phyloP scores from a whole-genome alignment of 2,888 invertebrate genomes.

The Deilephila porcellus region DNA sequence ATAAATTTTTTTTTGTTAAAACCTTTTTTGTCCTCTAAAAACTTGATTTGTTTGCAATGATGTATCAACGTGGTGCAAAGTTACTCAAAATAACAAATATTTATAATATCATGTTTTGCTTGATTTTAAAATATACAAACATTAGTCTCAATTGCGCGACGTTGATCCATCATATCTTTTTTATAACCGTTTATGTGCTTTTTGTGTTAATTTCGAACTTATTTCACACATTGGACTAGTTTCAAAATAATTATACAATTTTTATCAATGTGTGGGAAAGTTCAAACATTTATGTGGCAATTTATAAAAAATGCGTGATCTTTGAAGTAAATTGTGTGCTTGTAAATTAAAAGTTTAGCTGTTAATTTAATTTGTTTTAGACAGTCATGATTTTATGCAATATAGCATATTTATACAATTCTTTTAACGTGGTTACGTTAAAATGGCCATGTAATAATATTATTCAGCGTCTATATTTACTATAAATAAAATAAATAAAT shows the following conservation, averaged over 20 bases:
- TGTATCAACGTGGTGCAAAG: neutral
- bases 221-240: neutral
- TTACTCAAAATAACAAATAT: neutral
- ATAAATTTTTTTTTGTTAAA: neutral
- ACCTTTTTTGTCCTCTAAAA: constrained; percentile 12
- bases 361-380: too few relatives aligned
- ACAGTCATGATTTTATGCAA: too few relatives aligned
- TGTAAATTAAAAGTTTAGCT: too few relatives aligned
- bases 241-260: neutral
- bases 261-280: neutral
- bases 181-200: constrained; percentile 11
- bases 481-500: too few relatives aligned
- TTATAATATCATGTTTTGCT: too few relatives aligned
- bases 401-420: too few relatives aligned
- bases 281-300: too few relatives aligned
- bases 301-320: constrained; percentile 19
- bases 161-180: neutral
- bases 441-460: too few relatives aligned
- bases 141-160: neutral
- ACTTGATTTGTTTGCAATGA: neutral
- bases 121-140: neutral
- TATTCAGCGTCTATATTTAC: too few relatives aligned
- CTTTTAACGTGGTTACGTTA: too few relatives aligned
- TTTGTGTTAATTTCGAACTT: neutral
- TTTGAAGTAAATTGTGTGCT: neutral